Evolutionary conservation across 2,797 vertebrate genomes (phyloP).

Genomic region (Falco berigora): DNA sequence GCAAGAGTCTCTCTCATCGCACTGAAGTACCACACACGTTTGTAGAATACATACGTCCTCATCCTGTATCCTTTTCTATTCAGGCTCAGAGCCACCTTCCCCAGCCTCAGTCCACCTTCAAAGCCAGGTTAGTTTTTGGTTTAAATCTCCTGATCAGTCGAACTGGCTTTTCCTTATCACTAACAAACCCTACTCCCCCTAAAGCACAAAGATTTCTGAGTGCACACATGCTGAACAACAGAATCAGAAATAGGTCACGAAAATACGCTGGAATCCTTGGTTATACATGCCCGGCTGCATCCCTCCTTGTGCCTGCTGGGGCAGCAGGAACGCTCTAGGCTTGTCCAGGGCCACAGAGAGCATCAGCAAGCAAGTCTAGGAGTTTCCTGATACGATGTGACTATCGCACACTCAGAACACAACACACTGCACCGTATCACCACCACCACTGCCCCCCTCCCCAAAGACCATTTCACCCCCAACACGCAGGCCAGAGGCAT

Average conservation of each 20-base stretch:
- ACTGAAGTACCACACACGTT: background rate
- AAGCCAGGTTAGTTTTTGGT: background rate
- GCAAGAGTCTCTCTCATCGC: background rate
- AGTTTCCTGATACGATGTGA: accelerated
- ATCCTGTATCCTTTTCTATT: background rate
- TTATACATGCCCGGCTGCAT: background rate
- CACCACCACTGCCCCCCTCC: background rate
- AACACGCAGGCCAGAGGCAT: accelerated
- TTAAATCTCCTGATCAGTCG: background rate
- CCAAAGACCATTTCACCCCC: background rate
- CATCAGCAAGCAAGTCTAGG: background rate
- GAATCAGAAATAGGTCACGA: slow-evolving; percentile 47
- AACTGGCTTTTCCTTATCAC: background rate
- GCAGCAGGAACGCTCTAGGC: background rate
- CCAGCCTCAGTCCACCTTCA: background rate
- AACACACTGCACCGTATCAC: background rate
- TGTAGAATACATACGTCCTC: background rate
- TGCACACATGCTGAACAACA: background rate
- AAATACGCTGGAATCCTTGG: background rate
- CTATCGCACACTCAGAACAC: accelerated
- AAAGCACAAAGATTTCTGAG: background rate
- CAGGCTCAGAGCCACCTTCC: background rate
- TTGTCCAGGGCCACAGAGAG: background rate
- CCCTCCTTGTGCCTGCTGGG: background rate
- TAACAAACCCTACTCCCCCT: background rate